Evolutionary conservation across 2,113 vertebrate species (phyloP).

Genomic region (Pungitius pungitius): DNA sequence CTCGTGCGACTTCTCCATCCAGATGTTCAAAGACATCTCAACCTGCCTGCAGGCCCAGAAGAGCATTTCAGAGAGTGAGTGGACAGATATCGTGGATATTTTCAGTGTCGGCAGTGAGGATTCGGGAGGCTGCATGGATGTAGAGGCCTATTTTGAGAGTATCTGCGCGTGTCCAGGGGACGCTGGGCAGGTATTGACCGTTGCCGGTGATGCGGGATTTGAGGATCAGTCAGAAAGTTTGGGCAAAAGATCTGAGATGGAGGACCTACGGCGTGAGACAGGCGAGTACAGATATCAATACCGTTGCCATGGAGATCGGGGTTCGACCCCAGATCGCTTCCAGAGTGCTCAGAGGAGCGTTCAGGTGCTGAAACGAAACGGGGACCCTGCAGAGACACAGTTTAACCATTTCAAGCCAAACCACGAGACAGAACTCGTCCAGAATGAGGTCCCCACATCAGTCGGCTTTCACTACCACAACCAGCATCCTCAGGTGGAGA

Average conservation of each 20-base stretch:
- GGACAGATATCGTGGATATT: conserved; percentile 69
- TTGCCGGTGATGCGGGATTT: conserved; percentile 27
- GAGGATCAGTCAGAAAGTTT: conserved; percentile 21
- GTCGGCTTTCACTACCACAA: conserved; percentile 5
- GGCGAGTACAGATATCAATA: conserved; percentile 22
- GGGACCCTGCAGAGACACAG: conserved; percentile 11
- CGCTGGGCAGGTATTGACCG: conserved; percentile 7
- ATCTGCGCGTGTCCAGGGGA: conserved; percentile 51
- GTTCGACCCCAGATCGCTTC: background rate
- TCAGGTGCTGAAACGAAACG: background rate
- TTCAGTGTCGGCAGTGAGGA: conserved; percentile 39
- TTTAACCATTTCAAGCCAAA: conserved; percentile 10
- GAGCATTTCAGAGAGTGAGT: conserved; percentile 56
- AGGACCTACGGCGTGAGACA: conserved; percentile 11
- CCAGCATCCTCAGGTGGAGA: conserved; percentile 24
- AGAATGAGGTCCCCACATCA: conserved; percentile 10
- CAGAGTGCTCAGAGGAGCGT: conserved; percentile 12
- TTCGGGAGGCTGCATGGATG: conserved; percentile 30
- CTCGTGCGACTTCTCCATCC: conserved; percentile 70
- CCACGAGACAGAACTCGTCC: conserved; percentile 5
- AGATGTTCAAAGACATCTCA: conserved; percentile 56
- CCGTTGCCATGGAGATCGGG: conserved; percentile 29
- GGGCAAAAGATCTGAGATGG: conserved; percentile 12
- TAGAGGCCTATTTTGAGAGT: conserved; percentile 58
- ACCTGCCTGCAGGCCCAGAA: conserved; percentile 29